Evolutionary conservation across 2,113 vertebrate species (phyloP), one percentile per base, ranked within the genome.

Genomic region (Leucoraja erinaceus): DNA sequence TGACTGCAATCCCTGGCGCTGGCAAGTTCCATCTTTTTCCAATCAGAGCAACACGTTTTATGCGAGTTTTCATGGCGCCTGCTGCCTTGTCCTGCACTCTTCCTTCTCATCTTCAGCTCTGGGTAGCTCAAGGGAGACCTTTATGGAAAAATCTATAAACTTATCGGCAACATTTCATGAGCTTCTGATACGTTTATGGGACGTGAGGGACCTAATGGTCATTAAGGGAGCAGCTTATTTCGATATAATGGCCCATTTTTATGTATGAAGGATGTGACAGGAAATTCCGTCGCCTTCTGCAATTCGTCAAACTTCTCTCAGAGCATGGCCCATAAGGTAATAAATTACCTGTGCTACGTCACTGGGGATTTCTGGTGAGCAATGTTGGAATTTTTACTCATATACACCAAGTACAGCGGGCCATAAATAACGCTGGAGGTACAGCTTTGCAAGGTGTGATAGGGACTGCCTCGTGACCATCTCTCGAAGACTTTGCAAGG

Each of bases 111-210:
- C 59, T 84, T 84, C 59, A 63, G 59, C 31, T 86, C 56, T 86
- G 54, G 25, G 28, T 61, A 84, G 25, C 81, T 88, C 59, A 66
- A 1, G 61, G 28, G 83, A 63, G n/a, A 33, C 59, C 31, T 66
- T 77, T 88, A 66, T 18, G 14, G 83, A 88, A 66, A 47, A 88
- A 88, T 63, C 28, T n/a, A 31, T 63, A 88, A 31, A 88, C 59
- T 66, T 88, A 88, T 63, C 59, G 31, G 59, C 83, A 86, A 86
- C 28, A 31, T 86, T 31, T 86, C 56, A 63, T 66, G 59, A 88
- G 59, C 61, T 88, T 66, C 79, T 63, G 59, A 16, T 88, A 88
- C 31, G 59, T 63, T 88, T 88, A 88, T 88, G 59, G 61, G 83
- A 18, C 83, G 63, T 66, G 2, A 11, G 83, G 63, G 83, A 88